Base-by-base conservation (phyloP, 2,113 vertebrate species). In the Eurypyga helias region DNA sequence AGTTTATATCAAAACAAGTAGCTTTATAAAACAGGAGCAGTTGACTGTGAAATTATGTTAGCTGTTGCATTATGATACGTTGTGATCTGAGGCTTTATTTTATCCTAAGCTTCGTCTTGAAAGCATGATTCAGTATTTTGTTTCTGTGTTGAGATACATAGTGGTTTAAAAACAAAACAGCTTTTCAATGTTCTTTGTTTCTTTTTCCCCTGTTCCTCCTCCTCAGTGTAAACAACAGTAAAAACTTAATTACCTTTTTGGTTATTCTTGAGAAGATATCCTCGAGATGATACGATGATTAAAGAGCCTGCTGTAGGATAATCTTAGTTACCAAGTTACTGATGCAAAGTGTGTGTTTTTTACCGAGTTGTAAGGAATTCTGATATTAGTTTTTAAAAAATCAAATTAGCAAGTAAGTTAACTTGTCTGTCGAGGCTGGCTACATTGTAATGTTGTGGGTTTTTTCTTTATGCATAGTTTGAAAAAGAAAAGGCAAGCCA, bases 401-500 rank as follows among this genome's bases (percentile, higher is more conserved):
- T 45, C 6, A 48, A 3, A 17, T 79, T 72, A 75, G 24, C 43
- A 65, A 67, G 24, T 41, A 60, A 60, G 15, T 83, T 81, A 52
- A 45, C 49, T 73, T 64, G 8, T 71, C 46, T 55, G 6, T 60
- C 45, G 76, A 52, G 7, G 7, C 38, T 71, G 28, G 17, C 45
- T 79, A 4, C 34, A 23, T 77, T 18, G 76, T 93, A 34, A 71
- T 28, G 6, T 67, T 62, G 29, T 77, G 28, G 18, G 1, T 65
- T 83, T 86, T 67, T 76, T 60, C n/a, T 88, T 90, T 38, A 48
- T 80, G 66, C 20, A 3, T 93, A 98, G 98, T 54, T 96, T 98
- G 93, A 98, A 98, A 89, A 98, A 98, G 97, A 98, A 98, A 93
- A 98, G 97, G 49, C 97, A 98, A 94, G 91, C 95, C 73, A 98